Evolutionary conservation across 1,140 invertebrate species (phyloP).

Genomic region (silkworm (Bombyx mori)): ASM3026992v2 NC_085124.1:6515501-6516000

Average conservation of each 20-base stretch:
- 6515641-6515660: conserved; percentile 56
- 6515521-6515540: too few relatives aligned
- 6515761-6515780: conserved; percentile 55
- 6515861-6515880: too few relatives aligned
- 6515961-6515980: too few relatives aligned
- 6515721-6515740: conserved; percentile 59
- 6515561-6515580: too few relatives aligned
- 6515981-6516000: too few relatives aligned
- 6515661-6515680: conserved; percentile 64
- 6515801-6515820: conserved; percentile 43
- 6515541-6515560: too few relatives aligned
- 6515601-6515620: conserved; percentile 17
- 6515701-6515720: conserved; percentile 64
- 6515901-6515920: too few relatives aligned
- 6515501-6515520: too few relatives aligned
- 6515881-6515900: too few relatives aligned
- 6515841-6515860: conserved; percentile 10
- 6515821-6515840: conserved; percentile 64
- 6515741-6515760: conserved; percentile 61
- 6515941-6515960: too few relatives aligned
- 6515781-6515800: conserved; percentile 55
- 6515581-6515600: too few relatives aligned
- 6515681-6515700: conserved; percentile 60
- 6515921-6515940: too few relatives aligned
- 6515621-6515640: conserved; percentile 28